phyloP scores from a whole-genome alignment of 2,888 invertebrate species.

The Lasius fuliginosus region DNA sequence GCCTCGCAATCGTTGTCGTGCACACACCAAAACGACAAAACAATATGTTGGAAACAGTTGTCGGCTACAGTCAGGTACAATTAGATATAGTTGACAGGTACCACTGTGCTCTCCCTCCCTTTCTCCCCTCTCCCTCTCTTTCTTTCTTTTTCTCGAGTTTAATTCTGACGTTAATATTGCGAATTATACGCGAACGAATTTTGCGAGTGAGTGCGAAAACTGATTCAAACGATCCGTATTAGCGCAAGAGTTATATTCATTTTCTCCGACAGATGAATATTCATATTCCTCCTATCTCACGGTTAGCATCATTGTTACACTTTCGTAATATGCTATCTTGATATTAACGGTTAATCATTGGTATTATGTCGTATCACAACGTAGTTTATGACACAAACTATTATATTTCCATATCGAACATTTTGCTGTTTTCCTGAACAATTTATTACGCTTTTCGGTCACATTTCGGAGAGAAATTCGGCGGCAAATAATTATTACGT shows the following conservation, averaged over 20 bases:
- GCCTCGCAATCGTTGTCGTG: slow-evolving; percentile 36
- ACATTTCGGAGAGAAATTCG: neutral
- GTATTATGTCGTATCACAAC: slow-evolving; percentile 24
- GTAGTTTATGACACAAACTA: neutral
- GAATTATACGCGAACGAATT: slow-evolving; percentile 49
- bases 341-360: slow-evolving; percentile 37
- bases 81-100: slow-evolving; percentile 5
- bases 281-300: slow-evolving; percentile 22
- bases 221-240: slow-evolving; percentile 48
- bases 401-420: neutral
- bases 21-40: slow-evolving; percentile 19
- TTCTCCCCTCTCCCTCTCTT: neutral
- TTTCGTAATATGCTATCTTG: slow-evolving; percentile 22
- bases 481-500: neutral
- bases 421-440: neutral
- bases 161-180: slow-evolving; percentile 37
- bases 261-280: slow-evolving; percentile 31
- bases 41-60: slow-evolving; percentile 38
- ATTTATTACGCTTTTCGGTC: neutral
- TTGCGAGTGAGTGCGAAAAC: slow-evolving; percentile 31
- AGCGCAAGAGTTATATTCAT: slow-evolving; percentile 51
- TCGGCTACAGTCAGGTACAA: slow-evolving; percentile 3
- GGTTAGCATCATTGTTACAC: slow-evolving; percentile 27
- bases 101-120: slow-evolving; percentile 16
- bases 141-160: slow-evolving; percentile 18